These are phyloP conservation scores for Drosophila subpulchrella DNA, from an alignment of 1,140 invertebrate species.

Conservation along the genomic window DNA sequence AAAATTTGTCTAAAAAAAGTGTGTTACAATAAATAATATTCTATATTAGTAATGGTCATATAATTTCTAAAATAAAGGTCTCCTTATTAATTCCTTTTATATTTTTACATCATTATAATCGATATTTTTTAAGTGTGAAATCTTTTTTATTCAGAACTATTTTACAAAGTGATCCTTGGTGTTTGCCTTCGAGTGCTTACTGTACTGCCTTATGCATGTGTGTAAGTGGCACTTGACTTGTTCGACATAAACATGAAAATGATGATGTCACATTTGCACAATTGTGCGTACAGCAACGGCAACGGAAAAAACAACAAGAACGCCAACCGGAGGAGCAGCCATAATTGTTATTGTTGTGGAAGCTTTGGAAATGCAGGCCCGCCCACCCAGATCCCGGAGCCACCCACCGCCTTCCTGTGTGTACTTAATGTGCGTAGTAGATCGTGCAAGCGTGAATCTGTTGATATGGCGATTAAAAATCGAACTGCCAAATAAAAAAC, in stretches of 20 bases:
- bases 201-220: conserved; percentile 40
- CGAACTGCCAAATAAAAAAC: conserved; percentile 60
- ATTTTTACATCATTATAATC: too few relatives aligned
- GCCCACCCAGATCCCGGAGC: not conserved
- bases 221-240: conserved; percentile 79
- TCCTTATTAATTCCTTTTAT: too few relatives aligned
- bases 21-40: too few relatives aligned
- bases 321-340: conserved; percentile 13
- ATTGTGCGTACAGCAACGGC: conserved; percentile 73
- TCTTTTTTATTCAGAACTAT: too few relatives aligned
- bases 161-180: not conserved
- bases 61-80: too few relatives aligned
- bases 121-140: too few relatives aligned
- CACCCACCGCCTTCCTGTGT: conserved; percentile 14
- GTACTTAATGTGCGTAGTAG: conserved; percentile 81
- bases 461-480: conserved; percentile 81
- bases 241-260: conserved; percentile 81
- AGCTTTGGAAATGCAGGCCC: conserved; percentile 43
- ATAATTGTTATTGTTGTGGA: conserved; percentile 78
- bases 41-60: too few relatives aligned
- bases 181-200: conserved; percentile 1
- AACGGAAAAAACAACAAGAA: conserved; percentile 36
- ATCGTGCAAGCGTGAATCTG: conserved; percentile 80
- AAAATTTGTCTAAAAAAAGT: too few relatives aligned
- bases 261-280: conserved; percentile 82